Evolutionary conservation across 2,797 vertebrate species (phyloP).

Genomic region (Hydrocynus forskahlii): DNA sequence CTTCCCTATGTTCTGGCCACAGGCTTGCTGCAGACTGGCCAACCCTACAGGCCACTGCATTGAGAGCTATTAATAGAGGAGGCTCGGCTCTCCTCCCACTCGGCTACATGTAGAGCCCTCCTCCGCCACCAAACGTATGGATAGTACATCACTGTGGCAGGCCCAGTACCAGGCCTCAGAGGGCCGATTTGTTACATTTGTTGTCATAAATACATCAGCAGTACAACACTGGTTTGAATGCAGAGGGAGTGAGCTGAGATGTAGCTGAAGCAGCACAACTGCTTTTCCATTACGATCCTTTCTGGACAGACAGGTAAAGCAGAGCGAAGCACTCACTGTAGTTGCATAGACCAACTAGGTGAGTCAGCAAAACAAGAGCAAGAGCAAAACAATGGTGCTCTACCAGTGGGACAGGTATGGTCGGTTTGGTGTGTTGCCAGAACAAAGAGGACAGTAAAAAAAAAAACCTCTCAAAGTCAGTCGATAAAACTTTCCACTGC

Average conservation of each 20-base stretch:
- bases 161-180: background rate
- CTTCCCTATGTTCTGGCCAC: constrained; percentile 26
- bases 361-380: constrained; percentile 58
- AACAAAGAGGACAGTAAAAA: constrained; percentile 32
- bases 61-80: constrained; percentile 71
- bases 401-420: constrained; percentile 68
- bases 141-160: constrained; percentile 55
- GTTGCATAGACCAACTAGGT: constrained; percentile 43
- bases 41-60: constrained; percentile 55
- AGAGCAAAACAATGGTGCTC: constrained; percentile 29
- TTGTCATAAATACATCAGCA: constrained; percentile 22
- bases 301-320: constrained; percentile 7
- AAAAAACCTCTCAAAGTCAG: constrained; percentile 58
- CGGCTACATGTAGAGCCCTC: constrained; percentile 52
- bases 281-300: constrained; percentile 8
- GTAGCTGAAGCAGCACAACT: background rate
- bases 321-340: constrained; percentile 14
- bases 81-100: constrained; percentile 48
- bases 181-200: constrained; percentile 6
- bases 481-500: constrained; percentile 69
- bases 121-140: constrained; percentile 53
- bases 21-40: constrained; percentile 63
- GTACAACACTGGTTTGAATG: constrained; percentile 1
- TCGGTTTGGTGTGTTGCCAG: constrained; percentile 58
- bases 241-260: background rate